phyloP scores from a whole-genome alignment of 30 jellyfish, hydroid and myxozoan genomes.

The Aurelia sp. region DNA sequence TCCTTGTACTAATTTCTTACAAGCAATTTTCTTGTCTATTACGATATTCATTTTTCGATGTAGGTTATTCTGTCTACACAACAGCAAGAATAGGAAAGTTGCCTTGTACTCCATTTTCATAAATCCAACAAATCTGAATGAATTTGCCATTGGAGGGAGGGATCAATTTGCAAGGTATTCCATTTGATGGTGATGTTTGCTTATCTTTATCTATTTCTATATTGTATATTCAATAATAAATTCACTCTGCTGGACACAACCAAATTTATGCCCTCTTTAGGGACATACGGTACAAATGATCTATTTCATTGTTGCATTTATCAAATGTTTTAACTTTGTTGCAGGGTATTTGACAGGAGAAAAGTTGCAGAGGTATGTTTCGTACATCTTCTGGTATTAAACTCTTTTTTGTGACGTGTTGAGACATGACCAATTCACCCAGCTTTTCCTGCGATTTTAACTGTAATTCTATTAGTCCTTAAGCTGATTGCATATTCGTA shows the following conservation, averaged over 20 bases:
- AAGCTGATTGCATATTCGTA: no score
- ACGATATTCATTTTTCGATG: no score
- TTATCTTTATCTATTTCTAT: background rate
- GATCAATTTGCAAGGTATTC: constrained; percentile 98
- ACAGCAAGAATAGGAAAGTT: constrained; percentile 76
- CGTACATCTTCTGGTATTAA: background rate
- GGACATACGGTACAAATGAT: no score
- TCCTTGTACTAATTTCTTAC: no score
- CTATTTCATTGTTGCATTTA: no score
- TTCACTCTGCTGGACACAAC: no score
- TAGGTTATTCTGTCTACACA: constrained; percentile 92
- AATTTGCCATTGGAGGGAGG: constrained; percentile 97
- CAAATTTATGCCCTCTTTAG: no score
- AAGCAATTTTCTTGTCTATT: no score
- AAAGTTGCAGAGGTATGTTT: constrained; percentile 71
- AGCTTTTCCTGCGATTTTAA: no score
- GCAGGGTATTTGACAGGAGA: constrained; percentile 81
- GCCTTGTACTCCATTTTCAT: constrained; percentile 87
- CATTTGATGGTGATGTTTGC: background rate
- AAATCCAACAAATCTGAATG: constrained; percentile 86
- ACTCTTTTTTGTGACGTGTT: background rate
- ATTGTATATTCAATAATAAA: background rate
- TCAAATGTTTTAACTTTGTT: background rate
- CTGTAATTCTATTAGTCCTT: no score
- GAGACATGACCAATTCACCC: background rate